Evolutionary conservation across 2,888 invertebrate species (phyloP), one percentile per base, ranked within the genome.

Genomic region (Protonemura montana): DNA sequence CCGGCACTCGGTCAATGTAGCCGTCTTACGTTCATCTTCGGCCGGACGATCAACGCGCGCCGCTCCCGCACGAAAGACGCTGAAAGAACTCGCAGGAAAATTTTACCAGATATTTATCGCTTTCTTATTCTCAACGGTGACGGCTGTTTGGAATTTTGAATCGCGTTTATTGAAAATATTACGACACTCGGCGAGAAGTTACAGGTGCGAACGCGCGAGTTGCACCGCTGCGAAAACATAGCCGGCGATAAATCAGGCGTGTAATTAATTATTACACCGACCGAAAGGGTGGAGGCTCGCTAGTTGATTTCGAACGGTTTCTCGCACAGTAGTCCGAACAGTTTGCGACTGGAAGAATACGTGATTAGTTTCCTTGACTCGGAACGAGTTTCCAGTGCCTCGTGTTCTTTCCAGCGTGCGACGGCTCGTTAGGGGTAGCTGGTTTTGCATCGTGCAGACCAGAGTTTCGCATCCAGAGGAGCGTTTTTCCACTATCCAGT

Each of bases 1-100:
- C 84, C 76, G 84, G 84, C 84, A 84, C 84, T 84, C 84, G 84
- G 84, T 84, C 59, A 84, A 59, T 76, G 59, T 76, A 27, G 84
- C 84, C 84, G 76, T 83, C 35, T 35, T 35, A 10, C 35, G 35
- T 35, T 35, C 59, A 21, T 59, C 59, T 59, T 59, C 35, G 35
- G 59, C 59, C 59, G 16, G 59, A 7, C 21, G 16, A 59, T 3
- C 59, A 21, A 21, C 59, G 59, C 59, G 16, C 16, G 59, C 13
- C 59, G 59, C 6, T 21, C 16, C 59, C 35, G 35, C 35, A 10
- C 35, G 35, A 3, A 35, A 35, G 10, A 10, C 35, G 35, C 35
- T 35, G 35, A 3, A 35, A 10, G 3, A 3, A 10, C 35, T 3
- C 35, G 35, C 5, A 3, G 35, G 59, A 21, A 59, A 59, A 59